Percentiles rank a stretch among this genome's conserved stretches.
Evolutionary conservation across 2,888 invertebrate species (phyloP).

Genomic region (Eilema griseolum): DNA sequence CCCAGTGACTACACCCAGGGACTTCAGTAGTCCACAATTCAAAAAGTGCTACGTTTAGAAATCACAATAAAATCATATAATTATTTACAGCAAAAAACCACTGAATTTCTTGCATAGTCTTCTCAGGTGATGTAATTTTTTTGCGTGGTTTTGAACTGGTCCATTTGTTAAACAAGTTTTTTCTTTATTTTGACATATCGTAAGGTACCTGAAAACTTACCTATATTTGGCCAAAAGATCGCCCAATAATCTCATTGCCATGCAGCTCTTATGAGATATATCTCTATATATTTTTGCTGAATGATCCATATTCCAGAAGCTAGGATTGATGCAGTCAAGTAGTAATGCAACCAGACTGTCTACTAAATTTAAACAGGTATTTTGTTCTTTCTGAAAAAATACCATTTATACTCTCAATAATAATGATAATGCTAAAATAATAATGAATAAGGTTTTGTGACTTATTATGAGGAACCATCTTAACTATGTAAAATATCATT

Average conservation of each 20-base stretch:
- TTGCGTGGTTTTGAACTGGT: too few species aligned
- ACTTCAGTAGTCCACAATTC: too few species aligned
- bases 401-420: background rate
- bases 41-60: too few species aligned
- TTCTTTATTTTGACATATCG: too few species aligned
- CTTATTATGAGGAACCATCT: background rate
- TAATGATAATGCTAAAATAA: too few species aligned
- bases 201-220: too few species aligned
- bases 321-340: constrained; percentile 82
- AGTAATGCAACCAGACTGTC: constrained; percentile 84
- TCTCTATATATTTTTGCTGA: constrained; percentile 77
- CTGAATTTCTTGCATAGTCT: too few species aligned
- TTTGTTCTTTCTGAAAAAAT: constrained; percentile 81
- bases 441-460: background rate
- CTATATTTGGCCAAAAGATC: constrained; percentile 86
- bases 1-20: too few species aligned
- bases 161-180: too few species aligned
- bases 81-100: too few species aligned
- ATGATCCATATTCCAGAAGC: constrained; percentile 85
- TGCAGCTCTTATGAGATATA: constrained; percentile 84
- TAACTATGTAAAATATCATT: background rate
- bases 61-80: too few species aligned
- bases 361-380: constrained; percentile 77
- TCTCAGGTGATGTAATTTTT: too few species aligned
- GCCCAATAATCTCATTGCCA: constrained; percentile 86